Conservation (phyloP, 2,888 invertebrate genomes). For the Chrysolina haemoptera region DNA sequence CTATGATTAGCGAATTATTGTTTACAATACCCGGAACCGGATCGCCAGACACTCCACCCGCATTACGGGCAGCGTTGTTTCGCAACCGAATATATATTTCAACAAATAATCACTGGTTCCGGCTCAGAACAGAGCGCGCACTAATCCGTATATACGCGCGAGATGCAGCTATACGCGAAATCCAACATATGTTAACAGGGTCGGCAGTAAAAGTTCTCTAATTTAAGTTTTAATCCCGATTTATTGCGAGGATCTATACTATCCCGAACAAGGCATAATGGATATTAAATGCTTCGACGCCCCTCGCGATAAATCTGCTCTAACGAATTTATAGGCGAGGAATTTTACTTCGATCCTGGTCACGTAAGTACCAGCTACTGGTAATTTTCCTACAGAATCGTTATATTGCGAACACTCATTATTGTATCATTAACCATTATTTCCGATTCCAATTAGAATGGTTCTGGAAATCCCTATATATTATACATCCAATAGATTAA, state of each 20-base stretch:
- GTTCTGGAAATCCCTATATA: too few species aligned
- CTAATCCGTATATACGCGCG: conserved; percentile 22
- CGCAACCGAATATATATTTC: neutral
- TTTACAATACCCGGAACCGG: too few species aligned
- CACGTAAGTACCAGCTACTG: neutral
- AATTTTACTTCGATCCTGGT: neutral
- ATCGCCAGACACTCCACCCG: neutral
- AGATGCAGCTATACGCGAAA: conserved; percentile 20
- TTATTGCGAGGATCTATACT: conserved; percentile 54
- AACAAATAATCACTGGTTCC: neutral
- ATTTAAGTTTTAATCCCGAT: conserved; percentile 64
- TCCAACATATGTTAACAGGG: conserved; percentile 57
- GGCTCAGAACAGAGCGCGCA: neutral
- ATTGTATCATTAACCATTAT: too few species aligned
- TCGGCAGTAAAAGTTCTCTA: conserved; percentile 58
- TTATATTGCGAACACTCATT: too few species aligned
- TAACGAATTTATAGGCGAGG: conserved; percentile 33
- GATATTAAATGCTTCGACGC: conserved; percentile 61
- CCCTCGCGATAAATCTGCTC: conserved; percentile 51
- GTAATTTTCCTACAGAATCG: neutral
- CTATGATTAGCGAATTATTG: too few species aligned
- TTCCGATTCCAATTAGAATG: too few species aligned
- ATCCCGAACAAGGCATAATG: conserved; percentile 57
- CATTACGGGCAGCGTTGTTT: neutral
- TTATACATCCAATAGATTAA: too few species aligned